phyloP scores from a whole-genome alignment of 1,140 invertebrate genomes.

The Platorchestia sp. region DNA sequence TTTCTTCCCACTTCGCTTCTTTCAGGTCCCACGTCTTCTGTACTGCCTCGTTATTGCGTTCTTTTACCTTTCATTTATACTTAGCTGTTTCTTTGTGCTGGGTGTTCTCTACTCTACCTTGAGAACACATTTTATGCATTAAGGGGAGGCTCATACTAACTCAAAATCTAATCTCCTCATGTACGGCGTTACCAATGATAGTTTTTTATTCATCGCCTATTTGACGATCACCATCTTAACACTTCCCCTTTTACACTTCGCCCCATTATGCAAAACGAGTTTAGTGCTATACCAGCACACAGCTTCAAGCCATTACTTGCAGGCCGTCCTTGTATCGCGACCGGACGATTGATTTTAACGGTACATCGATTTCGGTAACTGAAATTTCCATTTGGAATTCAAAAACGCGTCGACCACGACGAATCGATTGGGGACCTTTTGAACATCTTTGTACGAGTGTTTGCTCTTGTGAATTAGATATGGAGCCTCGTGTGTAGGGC shows the following conservation, averaged over 20 bases:
- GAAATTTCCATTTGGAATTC: constrained; percentile 4
- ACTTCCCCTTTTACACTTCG: no score
- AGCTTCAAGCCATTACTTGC: background rate
- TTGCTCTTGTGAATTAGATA: constrained; percentile 48
- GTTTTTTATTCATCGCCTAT: background rate
- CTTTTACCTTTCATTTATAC: no score
- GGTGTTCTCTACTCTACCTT: no score
- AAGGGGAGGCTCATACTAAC: no score
- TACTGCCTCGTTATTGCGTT: no score
- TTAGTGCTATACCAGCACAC: background rate
- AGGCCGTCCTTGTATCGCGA: background rate
- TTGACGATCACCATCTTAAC: background rate
- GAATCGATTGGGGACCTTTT: constrained; percentile 2
- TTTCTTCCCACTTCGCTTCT: no score
- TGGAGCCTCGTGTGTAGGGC: constrained; percentile 16
- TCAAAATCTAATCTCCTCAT: no score
- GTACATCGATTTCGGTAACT: background rate
- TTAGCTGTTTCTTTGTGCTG: no score
- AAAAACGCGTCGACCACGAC: background rate
- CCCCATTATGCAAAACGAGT: background rate
- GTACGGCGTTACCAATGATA: background rate
- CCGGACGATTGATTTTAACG: background rate
- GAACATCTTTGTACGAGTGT: constrained; percentile 23
- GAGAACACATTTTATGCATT: no score
- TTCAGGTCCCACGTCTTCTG: no score